Evolutionary conservation across 2,888 invertebrate genomes (phyloP), one percentile per base, ranked within the genome.

Genomic region (Diploptera punctata): DNA sequence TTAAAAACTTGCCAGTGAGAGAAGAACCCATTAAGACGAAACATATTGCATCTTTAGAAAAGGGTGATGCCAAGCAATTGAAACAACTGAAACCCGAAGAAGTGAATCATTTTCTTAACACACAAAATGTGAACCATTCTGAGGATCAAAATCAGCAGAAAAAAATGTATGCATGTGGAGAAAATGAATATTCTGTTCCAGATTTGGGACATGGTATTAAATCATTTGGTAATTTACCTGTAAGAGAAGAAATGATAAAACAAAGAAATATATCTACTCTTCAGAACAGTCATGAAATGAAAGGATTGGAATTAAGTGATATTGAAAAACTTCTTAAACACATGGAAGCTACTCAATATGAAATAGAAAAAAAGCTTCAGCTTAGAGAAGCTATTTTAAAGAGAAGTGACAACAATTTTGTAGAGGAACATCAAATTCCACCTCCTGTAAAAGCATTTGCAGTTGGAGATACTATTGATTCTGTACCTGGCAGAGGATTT

Each of bases 291-390:
- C 16, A 26, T 19, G 62, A 68, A 43, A 49, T 19, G 47, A 70
- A 67, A 9, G 49, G 69, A 19, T 49, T 83, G 79, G 82, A 81
- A 74, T 77, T 84, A 19, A 77, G 80, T 7, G 84, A 85, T 75
- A 82, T 85, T 0, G 81, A 85, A 54, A 80, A 82, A 52, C 77
- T 85, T 71, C 77, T 86, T 33, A 80, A 81, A 71, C 81, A 83
- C 74, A 82, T 85, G 79, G 84, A 85, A 75, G 77, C 77, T 18
- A 81, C 82, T 3, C 82, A 85, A 67, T 78, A 79, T 57, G 80
- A 81, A 75, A 78, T 83, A 43, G 81, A 81, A 2, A 79, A 79
- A 54, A 76, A 29, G 68, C 71, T 31, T 57, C 75, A 19, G 72
- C 57, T 57, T 26, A 57, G 67, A 33, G 70, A 57, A 52, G 68